phyloP scores from a whole-genome alignment of 2,888 invertebrate genomes.

The Acanthosepion pharaonis region DNA sequence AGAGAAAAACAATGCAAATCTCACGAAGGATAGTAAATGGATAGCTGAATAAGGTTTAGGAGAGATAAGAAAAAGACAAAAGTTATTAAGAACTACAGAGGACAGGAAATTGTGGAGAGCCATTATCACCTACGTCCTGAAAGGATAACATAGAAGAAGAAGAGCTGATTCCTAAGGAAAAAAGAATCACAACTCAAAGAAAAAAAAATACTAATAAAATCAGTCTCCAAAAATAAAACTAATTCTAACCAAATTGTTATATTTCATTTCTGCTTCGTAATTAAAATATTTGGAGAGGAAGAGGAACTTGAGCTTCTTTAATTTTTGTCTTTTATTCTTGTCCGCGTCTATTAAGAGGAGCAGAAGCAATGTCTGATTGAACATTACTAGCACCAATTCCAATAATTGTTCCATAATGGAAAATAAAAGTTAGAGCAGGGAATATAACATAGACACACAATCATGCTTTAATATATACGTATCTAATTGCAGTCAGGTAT shows the following conservation, averaged over 20 bases:
- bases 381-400: background rate
- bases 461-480: no score
- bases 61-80: no score
- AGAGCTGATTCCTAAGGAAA: background rate
- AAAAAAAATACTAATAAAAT: background rate
- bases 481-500: background rate
- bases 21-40: no score
- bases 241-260: background rate
- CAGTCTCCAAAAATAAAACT: background rate
- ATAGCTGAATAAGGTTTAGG: no score
- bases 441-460: no score
- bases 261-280: background rate
- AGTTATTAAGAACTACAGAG: no score
- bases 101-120: no score
- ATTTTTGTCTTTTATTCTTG: background rate
- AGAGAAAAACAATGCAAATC: no score
- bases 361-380: no score
- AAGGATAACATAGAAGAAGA: no score
- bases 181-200: background rate
- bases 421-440: no score
- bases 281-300: background rate
- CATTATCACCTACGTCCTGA: no score
- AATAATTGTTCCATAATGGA: background rate
- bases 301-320: background rate
- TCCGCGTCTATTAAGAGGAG: background rate